Percentiles rank a stretch among this genome's conserved stretches.
Evolutionary conservation across 2,888 invertebrate species (phyloP).

Genomic region (Phalera bucephala): DNA sequence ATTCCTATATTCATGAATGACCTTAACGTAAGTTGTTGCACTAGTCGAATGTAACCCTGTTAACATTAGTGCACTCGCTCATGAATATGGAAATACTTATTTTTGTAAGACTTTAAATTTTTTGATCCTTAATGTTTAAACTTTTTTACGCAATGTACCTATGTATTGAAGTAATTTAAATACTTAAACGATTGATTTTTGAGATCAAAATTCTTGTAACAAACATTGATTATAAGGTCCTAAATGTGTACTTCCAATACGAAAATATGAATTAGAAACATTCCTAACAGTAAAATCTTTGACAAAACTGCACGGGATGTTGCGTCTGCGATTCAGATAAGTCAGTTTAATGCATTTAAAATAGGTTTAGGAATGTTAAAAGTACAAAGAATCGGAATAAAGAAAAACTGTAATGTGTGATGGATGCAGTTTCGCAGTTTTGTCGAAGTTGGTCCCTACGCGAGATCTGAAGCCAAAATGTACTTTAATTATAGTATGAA

Average conservation of each 20-base stretch:
- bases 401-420: slow-evolving; percentile 1
- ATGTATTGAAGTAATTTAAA: slow-evolving; percentile 8
- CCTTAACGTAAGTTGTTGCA: slow-evolving; percentile 21
- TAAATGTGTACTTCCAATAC: slow-evolving; percentile 38
- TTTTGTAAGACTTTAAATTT: slow-evolving; percentile 22
- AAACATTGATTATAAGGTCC: slow-evolving; percentile 18
- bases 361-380: slow-evolving; percentile 65
- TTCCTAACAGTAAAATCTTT: slow-evolving; percentile 52
- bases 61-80: slow-evolving; percentile 32
- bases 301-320: slow-evolving; percentile 50
- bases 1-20: slow-evolving; percentile 48
- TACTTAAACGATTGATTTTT: slow-evolving; percentile 24
- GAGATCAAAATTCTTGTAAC: slow-evolving; percentile 13
- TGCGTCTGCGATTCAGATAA: slow-evolving; percentile 49
- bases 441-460: slow-evolving; percentile 40
- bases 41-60: slow-evolving; percentile 21
- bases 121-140: slow-evolving; percentile 19
- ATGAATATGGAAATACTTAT: slow-evolving; percentile 38
- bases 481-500: slow-evolving; percentile 45
- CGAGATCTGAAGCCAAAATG: slow-evolving; percentile 61
- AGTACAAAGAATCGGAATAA: slow-evolving; percentile 73
- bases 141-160: slow-evolving; percentile 32
- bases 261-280: slow-evolving; percentile 54
- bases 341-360: slow-evolving; percentile 74
- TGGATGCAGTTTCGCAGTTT: slow-evolving; percentile 47